These are phyloP conservation scores for Epicampocera succincta DNA, from an alignment of 2,888 invertebrate genomes.

Conservation along the genomic window DNA sequence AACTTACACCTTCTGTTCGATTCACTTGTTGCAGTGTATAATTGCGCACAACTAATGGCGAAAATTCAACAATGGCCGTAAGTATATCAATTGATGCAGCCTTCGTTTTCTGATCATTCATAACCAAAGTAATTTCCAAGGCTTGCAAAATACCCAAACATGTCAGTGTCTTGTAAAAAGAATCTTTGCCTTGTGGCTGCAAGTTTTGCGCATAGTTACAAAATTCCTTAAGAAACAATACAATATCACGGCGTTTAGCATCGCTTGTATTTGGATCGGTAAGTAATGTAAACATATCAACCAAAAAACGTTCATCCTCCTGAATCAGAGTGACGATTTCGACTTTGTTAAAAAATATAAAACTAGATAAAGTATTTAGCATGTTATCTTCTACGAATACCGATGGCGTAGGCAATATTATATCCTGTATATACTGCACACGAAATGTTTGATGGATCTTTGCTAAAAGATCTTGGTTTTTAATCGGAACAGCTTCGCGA, in stretches of 20 bases:
- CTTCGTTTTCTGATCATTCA: constrained; percentile 96
- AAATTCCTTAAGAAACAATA: constrained; percentile 98
- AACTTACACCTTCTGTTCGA: constrained; percentile 91
- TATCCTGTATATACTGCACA: constrained; percentile 99
- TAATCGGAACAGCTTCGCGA: constrained; percentile 96
- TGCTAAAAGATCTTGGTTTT: constrained; percentile 95
- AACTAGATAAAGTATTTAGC: constrained; percentile 97
- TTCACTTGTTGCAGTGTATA: constrained; percentile 95
- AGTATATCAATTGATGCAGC: constrained; percentile 98
- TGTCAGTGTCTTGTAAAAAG: constrained; percentile 97
- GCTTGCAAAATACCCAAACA: constrained; percentile 93
- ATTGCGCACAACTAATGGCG: constrained; percentile 97
- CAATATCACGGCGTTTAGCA: constrained; percentile 93
- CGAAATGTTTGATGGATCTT: constrained; percentile 99
- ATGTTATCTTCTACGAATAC: constrained; percentile 99
- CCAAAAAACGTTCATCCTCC: constrained; percentile 98
- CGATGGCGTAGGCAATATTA: constrained; percentile 98
- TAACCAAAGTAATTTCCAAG: constrained; percentile 93
- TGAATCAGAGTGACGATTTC: constrained; percentile 99
- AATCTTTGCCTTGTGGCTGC: constrained; percentile 98
- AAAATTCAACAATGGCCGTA: constrained; percentile 98
- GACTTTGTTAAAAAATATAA: constrained; percentile 99
- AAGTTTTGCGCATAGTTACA: constrained; percentile 99
- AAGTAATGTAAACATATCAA: constrained; percentile 95
- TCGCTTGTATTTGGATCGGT: constrained; percentile 94